Conservation (phyloP, 2,888 invertebrate genomes). For the Odontothrips loti region DNA sequence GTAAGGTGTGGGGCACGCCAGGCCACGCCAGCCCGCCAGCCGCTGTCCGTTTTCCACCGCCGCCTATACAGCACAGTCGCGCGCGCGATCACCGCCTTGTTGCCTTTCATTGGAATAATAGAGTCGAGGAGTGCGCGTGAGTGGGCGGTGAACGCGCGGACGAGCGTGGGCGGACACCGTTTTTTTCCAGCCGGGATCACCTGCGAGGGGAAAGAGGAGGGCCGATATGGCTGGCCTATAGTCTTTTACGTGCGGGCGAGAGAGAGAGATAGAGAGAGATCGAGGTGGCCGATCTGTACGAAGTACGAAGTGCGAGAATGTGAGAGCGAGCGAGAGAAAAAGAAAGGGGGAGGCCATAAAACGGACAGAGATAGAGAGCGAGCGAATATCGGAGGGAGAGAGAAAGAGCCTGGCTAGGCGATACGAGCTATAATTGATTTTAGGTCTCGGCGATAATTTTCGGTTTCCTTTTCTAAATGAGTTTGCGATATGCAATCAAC, state of each 20-base stretch:
- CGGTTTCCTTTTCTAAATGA: conserved; percentile 1
- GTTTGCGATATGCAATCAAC: conserved; percentile 5
- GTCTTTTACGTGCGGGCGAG: not conserved
- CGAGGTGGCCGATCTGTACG: not conserved
- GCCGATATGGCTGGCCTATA: not conserved
- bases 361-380: too few species aligned
- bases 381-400: too few species aligned
- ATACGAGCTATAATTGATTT: too few species aligned
- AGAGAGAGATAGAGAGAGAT: not conserved
- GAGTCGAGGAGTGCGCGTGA: not conserved
- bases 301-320: not conserved
- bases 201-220: not conserved
- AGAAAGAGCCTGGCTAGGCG: too few species aligned
- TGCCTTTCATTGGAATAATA: not conserved
- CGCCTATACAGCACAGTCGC: too few species aligned
- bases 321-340: too few species aligned
- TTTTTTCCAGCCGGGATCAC: not conserved
- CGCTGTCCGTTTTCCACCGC: too few species aligned
- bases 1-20: too few species aligned
- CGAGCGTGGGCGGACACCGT: not conserved
- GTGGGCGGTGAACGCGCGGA: not conserved
- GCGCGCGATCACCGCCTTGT: not conserved
- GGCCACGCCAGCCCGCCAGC: too few species aligned
- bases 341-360: too few species aligned
- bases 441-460: conserved; percentile 1